phyloP scores from a whole-genome alignment of 2,888 invertebrate species.

The Nycteola revayana region DNA sequence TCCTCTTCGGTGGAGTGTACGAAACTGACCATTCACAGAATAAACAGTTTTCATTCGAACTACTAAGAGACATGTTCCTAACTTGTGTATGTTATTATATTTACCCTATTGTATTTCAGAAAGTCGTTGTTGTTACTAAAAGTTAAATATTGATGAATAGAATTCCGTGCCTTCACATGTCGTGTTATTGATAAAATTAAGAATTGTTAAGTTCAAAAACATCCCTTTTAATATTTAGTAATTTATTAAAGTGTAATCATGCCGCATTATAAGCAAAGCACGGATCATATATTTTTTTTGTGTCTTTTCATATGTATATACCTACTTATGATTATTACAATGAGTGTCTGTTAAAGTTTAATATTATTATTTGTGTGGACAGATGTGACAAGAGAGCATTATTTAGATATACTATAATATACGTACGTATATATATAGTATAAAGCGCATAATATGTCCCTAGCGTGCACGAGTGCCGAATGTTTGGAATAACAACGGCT shows the following conservation, averaged over 20 bases:
- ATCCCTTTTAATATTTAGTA: neutral
- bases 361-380: constrained; percentile 23
- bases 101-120: too few species aligned
- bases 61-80: too few species aligned
- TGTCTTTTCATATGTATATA: constrained; percentile 19
- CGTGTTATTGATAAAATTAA: too few species aligned
- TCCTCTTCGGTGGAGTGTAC: constrained; percentile 81
- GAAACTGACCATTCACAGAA: constrained; percentile 77
- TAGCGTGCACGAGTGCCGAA: constrained; percentile 63
- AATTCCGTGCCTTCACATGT: too few species aligned
- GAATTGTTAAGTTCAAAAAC: too few species aligned
- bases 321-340: constrained; percentile 24
- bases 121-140: too few species aligned
- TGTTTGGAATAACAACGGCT: constrained; percentile 38
- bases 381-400: constrained; percentile 35
- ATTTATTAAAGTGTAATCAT: constrained; percentile 34
- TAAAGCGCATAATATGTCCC: constrained; percentile 30
- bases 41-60: constrained; percentile 70
- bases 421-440: constrained; percentile 14
- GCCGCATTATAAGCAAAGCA: constrained; percentile 44
- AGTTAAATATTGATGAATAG: too few species aligned
- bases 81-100: too few species aligned
- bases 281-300: constrained; percentile 16
- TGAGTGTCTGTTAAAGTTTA: constrained; percentile 23
- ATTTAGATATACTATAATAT: constrained; percentile 16